Base-by-base conservation (phyloP, 2,113 vertebrate genomes). In the Lonchura striata region DNA sequence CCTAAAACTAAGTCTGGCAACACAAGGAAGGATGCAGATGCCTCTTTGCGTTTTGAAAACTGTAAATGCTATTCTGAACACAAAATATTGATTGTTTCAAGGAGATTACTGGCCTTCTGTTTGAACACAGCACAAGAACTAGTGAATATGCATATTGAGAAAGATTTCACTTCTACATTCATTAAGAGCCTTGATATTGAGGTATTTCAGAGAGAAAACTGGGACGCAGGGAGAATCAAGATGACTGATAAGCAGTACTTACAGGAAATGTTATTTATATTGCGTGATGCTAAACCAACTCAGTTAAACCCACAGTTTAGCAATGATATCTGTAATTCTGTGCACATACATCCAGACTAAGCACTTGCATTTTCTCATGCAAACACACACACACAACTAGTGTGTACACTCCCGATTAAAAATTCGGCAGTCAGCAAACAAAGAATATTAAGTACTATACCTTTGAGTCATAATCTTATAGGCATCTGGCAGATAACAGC, bases 381-480 rank as follows among this genome's bases (percentile, higher is more conserved):
- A 95, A 95, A 95, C 65, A 95, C 53, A 61, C 24, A 60, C 64
- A 72, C 56, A 85, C n/a, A 33, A 82, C 68, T 30, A 30, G 61
- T 72, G 83, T 71, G 86, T 91, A 74, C 78, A 5, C 39, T 68
- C 13, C 0, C 1, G 94, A 95, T 96, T 95, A 84, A 76, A 89
- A 85, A 79, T 49, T 0, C 47, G 60, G 63, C 37, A 77, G 42
- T 19, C 33, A 31, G 39, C 90, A 91, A 92, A 78, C 69, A 93
- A 77, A 81, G 46, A 90, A 64, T 69, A 81, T 69, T 77, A 88
- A 84, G 44, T 6, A 44, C 71, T 71, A 20, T 98, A 99, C 99
- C 99, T 99, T 94, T 99, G 99, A 96, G 99, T 99, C 99, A 99
- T 99, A 97, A 99, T 99, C 98, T 99, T 99, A 98, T 99, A 99